Evolutionary conservation across 1,140 invertebrate species (phyloP).

Genomic region (Brachionus rotundiformis): DNA sequence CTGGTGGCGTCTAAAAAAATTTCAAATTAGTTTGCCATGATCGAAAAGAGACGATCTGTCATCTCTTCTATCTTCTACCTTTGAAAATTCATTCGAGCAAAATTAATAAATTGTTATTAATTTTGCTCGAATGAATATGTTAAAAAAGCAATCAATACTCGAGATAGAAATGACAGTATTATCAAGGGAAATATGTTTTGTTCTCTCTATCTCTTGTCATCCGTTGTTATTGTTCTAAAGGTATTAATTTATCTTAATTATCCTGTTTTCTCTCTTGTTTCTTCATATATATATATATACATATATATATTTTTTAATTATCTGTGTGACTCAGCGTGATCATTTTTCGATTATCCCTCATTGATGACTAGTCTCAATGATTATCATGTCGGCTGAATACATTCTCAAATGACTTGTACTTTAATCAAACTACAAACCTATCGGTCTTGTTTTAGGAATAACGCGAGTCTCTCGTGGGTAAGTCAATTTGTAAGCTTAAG

Average conservation of each 20-base stretch:
- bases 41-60: slow-evolving; percentile 4
- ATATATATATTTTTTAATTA: slow-evolving; percentile 40
- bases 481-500: neutral
- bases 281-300: no score
- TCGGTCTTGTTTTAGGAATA: neutral
- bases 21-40: neutral
- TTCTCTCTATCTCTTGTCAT: slow-evolving; percentile 35
- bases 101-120: slow-evolving; percentile 43
- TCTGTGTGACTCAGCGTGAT: slow-evolving; percentile 41
- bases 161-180: slow-evolving; percentile 7
- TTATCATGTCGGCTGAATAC: neutral
- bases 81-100: slow-evolving; percentile 18
- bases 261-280: slow-evolving; percentile 33
- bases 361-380: neutral
- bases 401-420: slow-evolving; percentile 19
- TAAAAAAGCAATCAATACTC: slow-evolving; percentile 45
- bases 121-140: no score
- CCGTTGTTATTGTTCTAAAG: slow-evolving; percentile 38
- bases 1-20: neutral
- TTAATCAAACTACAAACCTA: neutral
- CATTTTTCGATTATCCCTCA: neutral
- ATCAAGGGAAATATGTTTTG: slow-evolving; percentile 44
- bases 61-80: slow-evolving; percentile 7
- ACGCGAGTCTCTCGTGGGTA: neutral
- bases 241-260: slow-evolving; percentile 48